These are phyloP conservation scores for Pammene aurita DNA, from an alignment of 2,888 invertebrate species.

Conservation along the genomic window DNA sequence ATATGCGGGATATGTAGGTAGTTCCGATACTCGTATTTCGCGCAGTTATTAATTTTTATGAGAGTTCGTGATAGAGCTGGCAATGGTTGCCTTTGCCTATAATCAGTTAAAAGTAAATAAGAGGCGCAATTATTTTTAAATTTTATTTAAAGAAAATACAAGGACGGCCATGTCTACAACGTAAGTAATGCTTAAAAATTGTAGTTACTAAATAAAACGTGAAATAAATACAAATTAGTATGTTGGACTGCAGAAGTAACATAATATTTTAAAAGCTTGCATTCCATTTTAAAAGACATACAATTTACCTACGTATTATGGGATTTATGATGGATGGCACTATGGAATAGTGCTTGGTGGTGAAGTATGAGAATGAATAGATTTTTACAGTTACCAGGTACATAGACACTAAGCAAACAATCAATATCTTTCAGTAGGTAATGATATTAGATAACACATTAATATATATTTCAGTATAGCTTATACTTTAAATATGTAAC, in stretches of 20 bases:
- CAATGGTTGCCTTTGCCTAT: too few relatives aligned
- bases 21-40: too few relatives aligned
- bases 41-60: too few relatives aligned
- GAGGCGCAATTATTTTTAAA: slow-evolving; percentile 41
- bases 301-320: too few relatives aligned
- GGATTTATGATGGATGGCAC: too few relatives aligned
- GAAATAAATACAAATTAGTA: not conserved
- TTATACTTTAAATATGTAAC: slow-evolving; percentile 14
- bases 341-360: too few relatives aligned
- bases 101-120: slow-evolving; percentile 5
- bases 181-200: slow-evolving; percentile 16
- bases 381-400: slow-evolving; percentile 28
- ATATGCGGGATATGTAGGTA: too few relatives aligned
- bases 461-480: not conserved
- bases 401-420: slow-evolving; percentile 46
- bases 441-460: slow-evolving; percentile 25
- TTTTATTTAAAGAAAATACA: slow-evolving; percentile 51
- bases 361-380: slow-evolving; percentile 21
- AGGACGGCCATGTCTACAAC: slow-evolving; percentile 46
- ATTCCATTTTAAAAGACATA: not conserved
- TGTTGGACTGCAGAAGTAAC: not conserved
- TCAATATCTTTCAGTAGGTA: slow-evolving; percentile 42
- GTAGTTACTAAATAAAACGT: not conserved
- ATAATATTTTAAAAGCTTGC: not conserved
- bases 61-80: too few relatives aligned